Conservation (phyloP, 35 echinoderm and acorn worm genomes). For the Holothuria glaberrima region DNA sequence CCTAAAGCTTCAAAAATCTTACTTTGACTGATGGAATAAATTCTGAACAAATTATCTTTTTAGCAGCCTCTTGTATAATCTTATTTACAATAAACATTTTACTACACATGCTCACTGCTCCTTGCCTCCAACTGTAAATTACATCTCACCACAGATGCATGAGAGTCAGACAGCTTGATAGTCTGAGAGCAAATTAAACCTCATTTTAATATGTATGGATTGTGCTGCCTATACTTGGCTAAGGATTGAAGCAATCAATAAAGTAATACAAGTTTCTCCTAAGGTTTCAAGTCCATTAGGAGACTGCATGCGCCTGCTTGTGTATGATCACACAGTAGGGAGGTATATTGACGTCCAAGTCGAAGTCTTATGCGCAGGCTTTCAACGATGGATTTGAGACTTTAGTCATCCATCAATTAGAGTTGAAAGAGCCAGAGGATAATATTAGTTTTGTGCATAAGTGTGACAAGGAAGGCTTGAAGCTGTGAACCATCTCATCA, state of each 20-base stretch:
- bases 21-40: no score
- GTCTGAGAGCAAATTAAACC: constrained; percentile 42
- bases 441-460: constrained; percentile 33
- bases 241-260: constrained; percentile 43
- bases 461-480: constrained; percentile 27
- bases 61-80: no score
- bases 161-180: constrained; percentile 18
- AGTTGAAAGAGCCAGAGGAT: not conserved
- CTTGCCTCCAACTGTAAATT: not conserved
- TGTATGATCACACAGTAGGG: constrained; percentile 4
- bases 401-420: constrained; percentile 28
- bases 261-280: constrained; percentile 43
- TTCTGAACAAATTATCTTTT: no score
- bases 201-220: constrained; percentile 54
- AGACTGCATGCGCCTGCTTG: constrained; percentile 1
- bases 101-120: not conserved
- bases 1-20: no score
- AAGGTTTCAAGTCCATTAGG: constrained; percentile 48
- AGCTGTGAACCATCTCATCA: not conserved
- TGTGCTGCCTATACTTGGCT: constrained; percentile 34
- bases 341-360: not conserved
- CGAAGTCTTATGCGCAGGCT: not conserved
- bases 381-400: not conserved
- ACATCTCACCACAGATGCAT: not conserved
- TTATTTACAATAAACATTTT: no score